Conservation (phyloP, 2,888 invertebrate genomes). For the Teinopalpus imperialis region DNA sequence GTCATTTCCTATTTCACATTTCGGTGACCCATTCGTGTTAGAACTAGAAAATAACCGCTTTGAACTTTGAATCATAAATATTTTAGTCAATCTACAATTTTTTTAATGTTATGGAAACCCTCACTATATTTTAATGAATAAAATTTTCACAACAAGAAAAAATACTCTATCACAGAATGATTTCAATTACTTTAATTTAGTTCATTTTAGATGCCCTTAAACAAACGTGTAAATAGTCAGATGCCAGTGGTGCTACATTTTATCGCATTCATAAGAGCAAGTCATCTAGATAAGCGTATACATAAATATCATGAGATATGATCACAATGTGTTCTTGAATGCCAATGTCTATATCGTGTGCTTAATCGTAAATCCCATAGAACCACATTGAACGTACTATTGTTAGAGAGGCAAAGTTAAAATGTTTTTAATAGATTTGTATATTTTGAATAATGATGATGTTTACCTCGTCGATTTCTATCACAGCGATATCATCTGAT, state of each 20-base stretch:
- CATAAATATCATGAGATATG: slow-evolving; percentile 23
- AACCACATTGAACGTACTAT: neutral
- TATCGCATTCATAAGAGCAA: slow-evolving; percentile 13
- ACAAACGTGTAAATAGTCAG: slow-evolving; percentile 9
- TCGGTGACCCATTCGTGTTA: no score
- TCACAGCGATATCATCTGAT: no score
- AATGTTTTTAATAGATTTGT: neutral
- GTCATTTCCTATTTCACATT: no score
- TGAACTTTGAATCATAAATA: no score
- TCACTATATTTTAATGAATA: no score
- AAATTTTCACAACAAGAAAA: no score
- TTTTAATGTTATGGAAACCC: no score
- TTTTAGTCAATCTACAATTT: no score
- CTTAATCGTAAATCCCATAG: slow-evolving; percentile 11
- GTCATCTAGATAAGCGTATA: slow-evolving; percentile 13
- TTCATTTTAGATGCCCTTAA: slow-evolving; percentile 4
- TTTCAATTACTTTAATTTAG: neutral
- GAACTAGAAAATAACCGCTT: no score
- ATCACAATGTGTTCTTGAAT: slow-evolving; percentile 22
- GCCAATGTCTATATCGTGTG: slow-evolving; percentile 11
- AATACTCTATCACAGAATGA: no score
- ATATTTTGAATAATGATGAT: no score
- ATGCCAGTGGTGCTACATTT: slow-evolving; percentile 8
- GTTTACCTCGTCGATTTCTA: no score
- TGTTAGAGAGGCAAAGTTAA: neutral